A percentile compares a stretch with the other conserved stretches of the same genome.
Conservation (phyloP, 2,113 vertebrate species). For the Potamarius usumacintae region DNA sequence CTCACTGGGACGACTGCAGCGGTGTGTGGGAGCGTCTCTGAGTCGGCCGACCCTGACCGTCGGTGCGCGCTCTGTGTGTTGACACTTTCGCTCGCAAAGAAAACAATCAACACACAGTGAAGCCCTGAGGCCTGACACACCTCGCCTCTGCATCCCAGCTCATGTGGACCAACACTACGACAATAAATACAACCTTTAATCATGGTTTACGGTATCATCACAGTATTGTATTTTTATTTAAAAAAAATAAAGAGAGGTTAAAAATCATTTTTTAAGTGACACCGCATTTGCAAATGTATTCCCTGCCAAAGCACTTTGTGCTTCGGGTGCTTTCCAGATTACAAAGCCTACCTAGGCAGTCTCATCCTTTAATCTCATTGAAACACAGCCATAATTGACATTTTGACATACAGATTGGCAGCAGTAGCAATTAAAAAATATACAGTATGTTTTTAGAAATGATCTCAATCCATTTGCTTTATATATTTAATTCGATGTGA, state of each 20-base stretch:
- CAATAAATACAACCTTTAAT: not conserved
- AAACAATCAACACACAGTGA: not conserved
- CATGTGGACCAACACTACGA: not conserved
- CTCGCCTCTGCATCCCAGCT: not conserved
- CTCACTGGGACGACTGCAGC: constrained; percentile 28
- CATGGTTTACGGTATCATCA: not conserved
- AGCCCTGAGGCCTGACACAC: constrained; percentile 6
- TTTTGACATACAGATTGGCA: not conserved
- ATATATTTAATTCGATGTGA: not conserved
- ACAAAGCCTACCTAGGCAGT: not conserved
- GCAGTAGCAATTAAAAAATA: no score
- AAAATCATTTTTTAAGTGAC: not conserved
- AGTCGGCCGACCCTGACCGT: not conserved
- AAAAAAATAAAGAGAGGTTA: not conserved
- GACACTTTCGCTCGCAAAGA: not conserved
- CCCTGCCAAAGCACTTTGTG: not conserved
- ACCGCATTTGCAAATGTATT: not conserved
- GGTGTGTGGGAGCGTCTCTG: not conserved
- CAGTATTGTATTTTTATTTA: not conserved
- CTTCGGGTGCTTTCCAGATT: not conserved
- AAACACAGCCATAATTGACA: not conserved
- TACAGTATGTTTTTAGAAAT: not conserved
- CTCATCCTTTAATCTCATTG: not conserved
- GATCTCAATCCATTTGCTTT: not conserved
- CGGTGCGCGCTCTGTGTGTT: not conserved